phyloP scores from a whole-genome alignment of 2,888 invertebrate species.

The Brenthis daphne region DNA sequence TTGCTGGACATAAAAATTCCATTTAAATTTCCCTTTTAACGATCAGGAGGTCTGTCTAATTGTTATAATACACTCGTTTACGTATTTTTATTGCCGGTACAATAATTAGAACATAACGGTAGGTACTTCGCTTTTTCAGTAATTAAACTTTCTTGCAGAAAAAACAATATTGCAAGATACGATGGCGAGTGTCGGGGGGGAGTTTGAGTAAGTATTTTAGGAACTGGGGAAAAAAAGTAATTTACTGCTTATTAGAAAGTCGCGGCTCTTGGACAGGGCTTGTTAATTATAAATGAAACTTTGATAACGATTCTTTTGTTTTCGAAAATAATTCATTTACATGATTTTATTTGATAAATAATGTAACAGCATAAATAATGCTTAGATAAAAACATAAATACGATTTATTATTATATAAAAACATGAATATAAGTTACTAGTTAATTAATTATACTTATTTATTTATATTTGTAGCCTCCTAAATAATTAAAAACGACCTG shows the following conservation, averaged over 20 bases:
- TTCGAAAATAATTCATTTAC: too few relatives aligned
- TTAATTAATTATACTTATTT: too few relatives aligned
- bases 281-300: conserved; percentile 56
- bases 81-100: conserved; percentile 81
- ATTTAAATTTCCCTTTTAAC: conserved; percentile 83
- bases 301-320: background rate
- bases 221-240: conserved; percentile 78
- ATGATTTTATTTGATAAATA: too few relatives aligned
- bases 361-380: too few relatives aligned
- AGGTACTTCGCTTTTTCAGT: conserved; percentile 72
- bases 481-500: too few relatives aligned
- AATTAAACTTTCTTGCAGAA: conserved; percentile 74
- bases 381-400: too few relatives aligned
- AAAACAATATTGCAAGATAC: conserved; percentile 69
- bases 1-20: conserved; percentile 83
- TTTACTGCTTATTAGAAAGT: conserved; percentile 75
- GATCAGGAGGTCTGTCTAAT: conserved; percentile 81
- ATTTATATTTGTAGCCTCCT: too few relatives aligned
- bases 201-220: conserved; percentile 65
- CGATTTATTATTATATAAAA: too few relatives aligned
- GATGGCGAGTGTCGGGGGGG: conserved; percentile 47
- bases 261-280: conserved; percentile 63
- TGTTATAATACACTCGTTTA: conserved; percentile 82
- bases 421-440: too few relatives aligned
- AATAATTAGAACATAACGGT: conserved; percentile 82